A percentile compares a stretch with the other conserved stretches of the same genome.
Evolutionary conservation across 2,888 invertebrate genomes (phyloP).

Genomic region (Morpho helenor): DNA sequence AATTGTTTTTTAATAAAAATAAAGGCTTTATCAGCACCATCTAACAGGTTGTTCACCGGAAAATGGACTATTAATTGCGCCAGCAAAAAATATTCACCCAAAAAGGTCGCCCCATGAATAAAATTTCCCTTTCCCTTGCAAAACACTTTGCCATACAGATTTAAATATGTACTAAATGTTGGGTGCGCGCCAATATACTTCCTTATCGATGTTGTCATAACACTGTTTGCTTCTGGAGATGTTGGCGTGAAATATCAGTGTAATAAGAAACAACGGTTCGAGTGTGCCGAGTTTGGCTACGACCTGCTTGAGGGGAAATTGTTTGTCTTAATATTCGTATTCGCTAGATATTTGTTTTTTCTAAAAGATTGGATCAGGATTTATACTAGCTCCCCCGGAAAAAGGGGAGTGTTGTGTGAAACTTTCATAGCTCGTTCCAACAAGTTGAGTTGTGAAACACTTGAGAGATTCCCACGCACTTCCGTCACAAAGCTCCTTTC

Average conservation of each 20-base stretch:
- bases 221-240: constrained; percentile 14
- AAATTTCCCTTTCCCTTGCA: not conserved
- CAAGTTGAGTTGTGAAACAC: too few species aligned
- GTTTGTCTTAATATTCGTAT: not conserved
- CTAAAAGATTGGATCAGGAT: too few species aligned
- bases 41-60: not conserved
- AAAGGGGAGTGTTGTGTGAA: too few species aligned
- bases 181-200: constrained; percentile 19
- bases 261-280: constrained; percentile 10
- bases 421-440: too few species aligned
- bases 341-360: too few species aligned
- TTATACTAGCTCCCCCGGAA: too few species aligned
- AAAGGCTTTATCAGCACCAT: too few species aligned
- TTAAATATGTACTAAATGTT: constrained; percentile 19
- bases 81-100: not conserved
- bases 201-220: constrained; percentile 20
- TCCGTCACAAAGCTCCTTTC: too few species aligned
- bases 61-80: not conserved
- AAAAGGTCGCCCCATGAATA: not conserved
- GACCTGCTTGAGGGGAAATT: constrained; percentile 7
- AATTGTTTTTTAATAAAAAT: too few species aligned
- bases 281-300: not conserved
- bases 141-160: constrained; percentile 3
- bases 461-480: too few species aligned
- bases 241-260: constrained; percentile 16